Evolutionary conservation across 2,888 invertebrate species (phyloP), one percentile per base, ranked within the genome.

Genomic region (Rhagophthalmus giganteus): DNA sequence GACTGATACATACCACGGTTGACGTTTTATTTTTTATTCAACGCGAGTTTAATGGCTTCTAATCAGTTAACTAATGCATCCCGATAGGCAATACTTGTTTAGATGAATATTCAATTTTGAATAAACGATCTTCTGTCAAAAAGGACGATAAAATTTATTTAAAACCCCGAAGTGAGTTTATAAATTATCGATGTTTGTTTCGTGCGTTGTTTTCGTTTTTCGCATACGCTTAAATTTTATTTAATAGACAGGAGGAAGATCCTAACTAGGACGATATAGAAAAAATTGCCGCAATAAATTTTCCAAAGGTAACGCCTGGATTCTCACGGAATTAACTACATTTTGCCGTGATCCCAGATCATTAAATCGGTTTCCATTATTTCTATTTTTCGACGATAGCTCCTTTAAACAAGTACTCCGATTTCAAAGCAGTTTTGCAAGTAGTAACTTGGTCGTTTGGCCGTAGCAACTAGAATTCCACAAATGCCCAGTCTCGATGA

Each of bases 81-180:
- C 33, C 48, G 51, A 52, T 55, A 55, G 44, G 47, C 55, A 47
- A 39, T 48, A 40, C 48, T 52, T 51, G 52, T 55, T 47, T 39
- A 45, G 55, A 52, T 55, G 55, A 55, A 55, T 55, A 55, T 55
- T 55, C 55, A 55, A 52, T 55, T 55, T 55, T 41, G 47, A 40
- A 47, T 48, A 40, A 44, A 55, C 45, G 45, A 48, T 39, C 37
- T 48, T 52, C 47, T 52, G 55, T 55, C 51, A 55, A 48, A 55
- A 52, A 24, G 11, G 9, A 27, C 42, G 55, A 55, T 55, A 52
- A 48, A 9, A 16, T n/a, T 24, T 34, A 53, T 44, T 48, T 37
- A 53, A 47, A 42, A 38, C 33, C 15, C 16, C 26, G 14, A 52
- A 52, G 40, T 38, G 24, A 12, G 38, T 35, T 53, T 53, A 47